Conservation (phyloP, 2,113 vertebrate genomes). For the Hydrolagus affinis region DNA sequence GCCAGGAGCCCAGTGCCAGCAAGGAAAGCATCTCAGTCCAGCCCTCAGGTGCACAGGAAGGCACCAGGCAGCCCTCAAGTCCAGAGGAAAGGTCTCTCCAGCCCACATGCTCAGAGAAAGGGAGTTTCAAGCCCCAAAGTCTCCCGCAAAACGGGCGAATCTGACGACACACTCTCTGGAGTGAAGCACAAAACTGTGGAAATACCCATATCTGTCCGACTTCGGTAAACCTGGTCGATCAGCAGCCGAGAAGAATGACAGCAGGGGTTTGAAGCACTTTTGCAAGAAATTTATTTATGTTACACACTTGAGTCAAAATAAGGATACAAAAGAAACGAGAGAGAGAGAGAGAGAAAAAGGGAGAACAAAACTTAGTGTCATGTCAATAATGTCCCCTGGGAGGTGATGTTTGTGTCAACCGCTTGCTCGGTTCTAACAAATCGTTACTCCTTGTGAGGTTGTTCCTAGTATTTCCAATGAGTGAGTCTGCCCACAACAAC, state of each 20-base stretch:
- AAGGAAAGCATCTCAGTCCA: slow-evolving; percentile 70
- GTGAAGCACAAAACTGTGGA: slow-evolving; percentile 50
- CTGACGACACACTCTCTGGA: slow-evolving; percentile 43
- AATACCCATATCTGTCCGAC: slow-evolving; percentile 44
- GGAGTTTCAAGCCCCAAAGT: slow-evolving; percentile 62
- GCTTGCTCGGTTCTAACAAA: too few relatives aligned
- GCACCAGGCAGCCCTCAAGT: slow-evolving; percentile 67
- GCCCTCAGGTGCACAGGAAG: slow-evolving; percentile 80
- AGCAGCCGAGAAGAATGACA: too few relatives aligned
- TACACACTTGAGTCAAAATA: slow-evolving; percentile 22
- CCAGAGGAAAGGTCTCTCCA: slow-evolving; percentile 57
- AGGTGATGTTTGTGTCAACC: neutral
- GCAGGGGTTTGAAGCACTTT: slow-evolving; percentile 14
- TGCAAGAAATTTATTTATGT: neutral
- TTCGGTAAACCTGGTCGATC: slow-evolving; percentile 44
- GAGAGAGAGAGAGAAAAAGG: too few relatives aligned
- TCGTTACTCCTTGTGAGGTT: neutral
- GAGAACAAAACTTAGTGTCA: neutral
- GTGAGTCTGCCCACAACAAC: neutral
- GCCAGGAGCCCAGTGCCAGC: slow-evolving; percentile 74
- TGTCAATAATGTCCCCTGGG: slow-evolving; percentile 1
- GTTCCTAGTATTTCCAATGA: neutral
- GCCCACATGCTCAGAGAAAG: slow-evolving; percentile 65
- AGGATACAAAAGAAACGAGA: slow-evolving; percentile 4
- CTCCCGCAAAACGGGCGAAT: slow-evolving; percentile 51